Evolutionary conservation across 1,140 invertebrate species (phyloP).

Genomic region (Diabrotica undecimpunctata): DNA sequence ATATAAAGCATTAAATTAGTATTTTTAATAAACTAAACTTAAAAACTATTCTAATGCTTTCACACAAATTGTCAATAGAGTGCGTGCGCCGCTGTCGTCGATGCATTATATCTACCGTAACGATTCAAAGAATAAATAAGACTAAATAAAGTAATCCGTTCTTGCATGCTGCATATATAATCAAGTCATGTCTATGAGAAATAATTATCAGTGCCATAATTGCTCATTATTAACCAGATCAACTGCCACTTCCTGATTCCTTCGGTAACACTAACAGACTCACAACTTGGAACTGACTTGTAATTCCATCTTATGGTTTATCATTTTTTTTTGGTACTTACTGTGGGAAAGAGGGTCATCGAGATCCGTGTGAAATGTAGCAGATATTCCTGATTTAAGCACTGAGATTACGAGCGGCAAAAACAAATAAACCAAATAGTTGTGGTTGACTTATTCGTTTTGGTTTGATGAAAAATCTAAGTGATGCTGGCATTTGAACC

Average conservation of each 20-base stretch:
- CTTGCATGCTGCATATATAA: no score
- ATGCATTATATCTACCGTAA: no score
- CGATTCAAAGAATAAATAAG: no score
- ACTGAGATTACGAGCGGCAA: background rate
- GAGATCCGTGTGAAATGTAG: background rate
- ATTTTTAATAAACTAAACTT: no score
- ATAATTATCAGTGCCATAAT: background rate
- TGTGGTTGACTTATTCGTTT: background rate
- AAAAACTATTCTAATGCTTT: no score
- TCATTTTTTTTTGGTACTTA: background rate
- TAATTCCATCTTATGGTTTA: conserved; percentile 2
- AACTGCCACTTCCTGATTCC: background rate
- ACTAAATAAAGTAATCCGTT: no score
- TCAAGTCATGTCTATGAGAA: background rate
- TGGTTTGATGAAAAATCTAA: background rate
- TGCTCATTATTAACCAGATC: background rate
- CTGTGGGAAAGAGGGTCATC: background rate
- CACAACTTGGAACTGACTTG: background rate
- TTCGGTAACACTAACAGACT: background rate
- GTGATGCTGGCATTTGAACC: no score
- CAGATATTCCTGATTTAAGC: background rate
- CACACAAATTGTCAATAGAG: no score
- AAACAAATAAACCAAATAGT: background rate
- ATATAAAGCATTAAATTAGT: no score
- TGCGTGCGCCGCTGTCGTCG: no score